Evolutionary conservation across 1,140 invertebrate species (phyloP), one percentile per base, ranked within the genome.

Genomic region (Triops cancriformis): DNA sequence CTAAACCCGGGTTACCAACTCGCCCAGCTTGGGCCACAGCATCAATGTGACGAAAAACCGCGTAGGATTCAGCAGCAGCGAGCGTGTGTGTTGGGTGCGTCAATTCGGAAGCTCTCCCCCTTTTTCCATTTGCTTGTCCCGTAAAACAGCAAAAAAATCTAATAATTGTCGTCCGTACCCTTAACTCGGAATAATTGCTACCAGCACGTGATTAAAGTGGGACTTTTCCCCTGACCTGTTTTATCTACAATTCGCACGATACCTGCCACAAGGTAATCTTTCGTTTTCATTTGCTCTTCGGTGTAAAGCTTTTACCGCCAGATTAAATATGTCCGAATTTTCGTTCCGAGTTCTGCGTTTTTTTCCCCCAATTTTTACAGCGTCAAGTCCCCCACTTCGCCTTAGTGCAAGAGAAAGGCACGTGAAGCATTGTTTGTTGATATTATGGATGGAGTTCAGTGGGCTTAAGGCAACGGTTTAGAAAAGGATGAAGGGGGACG

Each of bases 41-140:
- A 64, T 64, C 51, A 64, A 64, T 64, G 51, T 64, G 23, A 64
- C 51, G 51, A 64, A 64, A 64, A 64, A 64, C 51, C 51, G 51
- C 51, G 51, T 23, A 64, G 18, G 51, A 64, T 64, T 64, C 51
- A 64, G 51, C 51, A 64, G 51, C 31, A 37, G 31, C 31, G 7
- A 37, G 31, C 31, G 31, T 37, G 31, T 37, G 31, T 37, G 31
- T 37, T 37, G 2, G 31, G 31, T 64, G 51, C 51, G 51, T 64
- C 51, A 23, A 64, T 64, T 64, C 18, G 51, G 14, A 64, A 23
- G 10, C 5, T 64, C 51, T 23, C 23, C 51, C 51, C n/a, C 5
- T 23, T 64, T 37, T 37, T 23, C 14, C 51, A n/a, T 64, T 64
- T 14, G 51, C 18, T 64, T 37, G 2, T 7, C 31, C 2, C 31